Evolutionary conservation across 2,113 vertebrate species (phyloP).

Genomic region (Cervus canadensis): DNA sequence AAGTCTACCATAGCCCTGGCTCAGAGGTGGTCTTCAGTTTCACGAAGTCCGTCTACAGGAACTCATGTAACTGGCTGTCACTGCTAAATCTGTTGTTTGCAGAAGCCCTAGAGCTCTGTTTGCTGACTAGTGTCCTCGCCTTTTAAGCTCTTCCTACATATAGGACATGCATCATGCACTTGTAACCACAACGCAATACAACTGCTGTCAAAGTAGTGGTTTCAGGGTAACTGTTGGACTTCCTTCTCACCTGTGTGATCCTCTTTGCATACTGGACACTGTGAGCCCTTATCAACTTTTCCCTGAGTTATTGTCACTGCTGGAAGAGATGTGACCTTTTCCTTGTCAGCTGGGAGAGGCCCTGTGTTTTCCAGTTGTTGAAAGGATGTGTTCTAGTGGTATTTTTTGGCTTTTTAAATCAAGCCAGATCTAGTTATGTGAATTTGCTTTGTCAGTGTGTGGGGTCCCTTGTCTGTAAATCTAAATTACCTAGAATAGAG

Average conservation of each 20-base stretch:
- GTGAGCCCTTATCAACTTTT: slow-evolving; percentile 93
- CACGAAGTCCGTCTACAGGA: slow-evolving; percentile 89
- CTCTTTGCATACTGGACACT: slow-evolving; percentile 97
- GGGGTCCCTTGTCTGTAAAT: background rate
- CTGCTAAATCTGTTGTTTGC: slow-evolving; percentile 83
- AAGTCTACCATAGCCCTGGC: background rate
- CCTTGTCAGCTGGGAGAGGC: slow-evolving; percentile 95
- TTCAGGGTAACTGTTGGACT: slow-evolving; percentile 95
- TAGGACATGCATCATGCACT: slow-evolving; percentile 97
- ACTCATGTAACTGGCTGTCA: slow-evolving; percentile 88
- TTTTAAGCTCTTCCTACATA: slow-evolving; percentile 95
- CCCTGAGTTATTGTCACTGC: slow-evolving; percentile 94
- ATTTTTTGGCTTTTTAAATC: background rate
- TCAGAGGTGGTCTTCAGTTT: slow-evolving; percentile 49
- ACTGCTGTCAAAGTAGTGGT: slow-evolving; percentile 96
- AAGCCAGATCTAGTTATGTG: background rate
- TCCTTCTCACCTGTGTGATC: slow-evolving; percentile 90
- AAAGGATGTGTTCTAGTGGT: background rate
- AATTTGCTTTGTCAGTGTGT: background rate
- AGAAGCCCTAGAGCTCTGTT: slow-evolving; percentile 76
- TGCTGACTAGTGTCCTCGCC: slow-evolving; percentile 91
- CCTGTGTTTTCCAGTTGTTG: slow-evolving; percentile 90
- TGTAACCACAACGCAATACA: slow-evolving; percentile 98
- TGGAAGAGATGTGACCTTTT: slow-evolving; percentile 94
- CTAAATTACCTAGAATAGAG: background rate